A percentile compares a stretch with the other conserved stretches of the same genome.
phyloP scores from a whole-genome alignment of 2,797 vertebrate species.

The Smutsia gigantea region DNA sequence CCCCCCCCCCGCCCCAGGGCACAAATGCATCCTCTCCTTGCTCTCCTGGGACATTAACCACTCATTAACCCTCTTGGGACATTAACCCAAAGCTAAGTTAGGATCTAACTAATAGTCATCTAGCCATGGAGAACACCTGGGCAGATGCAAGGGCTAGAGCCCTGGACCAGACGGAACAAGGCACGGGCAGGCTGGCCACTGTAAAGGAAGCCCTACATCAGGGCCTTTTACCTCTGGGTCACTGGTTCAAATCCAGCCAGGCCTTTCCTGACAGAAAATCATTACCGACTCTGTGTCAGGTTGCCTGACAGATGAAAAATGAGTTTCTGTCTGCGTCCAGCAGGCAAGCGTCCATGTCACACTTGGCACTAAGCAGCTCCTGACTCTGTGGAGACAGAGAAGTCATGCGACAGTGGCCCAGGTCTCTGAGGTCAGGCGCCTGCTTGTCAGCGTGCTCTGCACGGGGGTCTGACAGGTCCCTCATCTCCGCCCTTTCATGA shows the following conservation, averaged over 20 bases:
- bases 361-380: slow-evolving; percentile 53
- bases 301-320: slow-evolving; percentile 63
- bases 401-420: not conserved
- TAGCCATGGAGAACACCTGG: not conserved
- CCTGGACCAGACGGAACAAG: not conserved
- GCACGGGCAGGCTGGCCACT: not conserved
- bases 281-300: slow-evolving; percentile 54
- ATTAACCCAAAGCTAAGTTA: not conserved
- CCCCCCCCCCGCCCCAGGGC: not conserved
- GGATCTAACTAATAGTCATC: not conserved
- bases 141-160: not conserved
- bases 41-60: not conserved
- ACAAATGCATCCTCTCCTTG: not conserved
- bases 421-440: slow-evolving; percentile 22
- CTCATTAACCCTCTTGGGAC: not conserved
- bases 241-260: slow-evolving; percentile 72
- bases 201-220: not conserved
- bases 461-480: not conserved
- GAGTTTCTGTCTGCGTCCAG: slow-evolving; percentile 52
- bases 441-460: not conserved
- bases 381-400: not conserved
- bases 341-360: slow-evolving; percentile 56
- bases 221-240: slow-evolving; percentile 70
- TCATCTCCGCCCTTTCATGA: not conserved
- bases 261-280: slow-evolving; percentile 75